phyloP scores from a whole-genome alignment of 2,797 vertebrate genomes.

The Darevskia mixta region DNA sequence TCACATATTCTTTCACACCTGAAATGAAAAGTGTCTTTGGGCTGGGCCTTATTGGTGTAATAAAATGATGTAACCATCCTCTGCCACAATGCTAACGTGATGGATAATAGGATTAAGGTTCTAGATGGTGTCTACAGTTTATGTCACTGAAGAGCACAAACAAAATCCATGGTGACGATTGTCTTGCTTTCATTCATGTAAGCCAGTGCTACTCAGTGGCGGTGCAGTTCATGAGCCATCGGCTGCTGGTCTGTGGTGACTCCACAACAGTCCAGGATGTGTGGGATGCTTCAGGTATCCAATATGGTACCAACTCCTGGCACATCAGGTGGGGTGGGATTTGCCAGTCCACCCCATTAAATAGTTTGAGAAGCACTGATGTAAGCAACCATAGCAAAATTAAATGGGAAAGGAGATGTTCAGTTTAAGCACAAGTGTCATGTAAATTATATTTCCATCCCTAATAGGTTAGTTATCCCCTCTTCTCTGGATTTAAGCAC shows the following conservation, averaged over 20 bases:
- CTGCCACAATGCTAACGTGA: not conserved
- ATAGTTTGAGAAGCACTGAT: no score
- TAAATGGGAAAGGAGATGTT: not conserved
- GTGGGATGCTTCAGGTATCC: no score
- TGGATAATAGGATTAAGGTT: not conserved
- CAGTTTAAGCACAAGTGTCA: constrained; percentile 7
- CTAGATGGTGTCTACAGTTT: not conserved
- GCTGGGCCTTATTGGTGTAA: not conserved
- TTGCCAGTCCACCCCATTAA: no score
- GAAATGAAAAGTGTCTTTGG: not conserved
- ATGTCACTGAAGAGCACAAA: not conserved
- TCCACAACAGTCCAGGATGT: no score
- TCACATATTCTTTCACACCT: not conserved
- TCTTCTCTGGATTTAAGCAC: not conserved
- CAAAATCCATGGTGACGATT: not conserved
- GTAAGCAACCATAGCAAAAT: constrained; percentile 6
- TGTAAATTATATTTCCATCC: not conserved
- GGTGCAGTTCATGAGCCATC: no score
- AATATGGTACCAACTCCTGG: no score
- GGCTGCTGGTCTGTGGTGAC: no score
- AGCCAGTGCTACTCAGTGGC: no score
- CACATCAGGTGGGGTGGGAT: no score
- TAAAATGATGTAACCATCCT: not conserved
- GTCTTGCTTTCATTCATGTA: not conserved
- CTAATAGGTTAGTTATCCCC: not conserved